Conservation (phyloP, 35 echinoderm and acorn worm species). For the Eucidaris tribuloides region DNA sequence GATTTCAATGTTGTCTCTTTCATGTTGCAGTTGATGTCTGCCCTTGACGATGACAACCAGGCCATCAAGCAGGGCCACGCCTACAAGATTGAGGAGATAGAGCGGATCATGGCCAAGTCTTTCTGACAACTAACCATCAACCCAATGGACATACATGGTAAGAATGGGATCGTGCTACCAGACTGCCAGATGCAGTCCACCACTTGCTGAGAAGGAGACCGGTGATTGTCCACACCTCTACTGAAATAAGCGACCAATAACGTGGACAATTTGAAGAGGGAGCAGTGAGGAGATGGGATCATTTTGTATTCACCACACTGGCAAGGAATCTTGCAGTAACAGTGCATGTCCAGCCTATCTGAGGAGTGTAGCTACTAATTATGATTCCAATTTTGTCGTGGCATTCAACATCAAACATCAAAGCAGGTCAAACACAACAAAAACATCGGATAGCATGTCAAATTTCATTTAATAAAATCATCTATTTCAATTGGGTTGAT, state of each 20-base stretch:
- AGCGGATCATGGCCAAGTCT: conserved; percentile 53
- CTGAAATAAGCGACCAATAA: neutral
- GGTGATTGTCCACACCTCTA: neutral
- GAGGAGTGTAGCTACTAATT: neutral
- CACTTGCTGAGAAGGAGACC: neutral
- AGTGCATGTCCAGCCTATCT: neutral
- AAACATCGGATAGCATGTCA: neutral
- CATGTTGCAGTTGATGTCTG: conserved; percentile 38
- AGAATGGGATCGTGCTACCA: neutral
- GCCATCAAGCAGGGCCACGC: conserved; percentile 44
- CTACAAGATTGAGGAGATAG: conserved; percentile 47
- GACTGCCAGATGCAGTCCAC: neutral
- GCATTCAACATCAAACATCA: neutral
- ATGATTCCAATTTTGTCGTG: neutral
- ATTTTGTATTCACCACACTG: no score
- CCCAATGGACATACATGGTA: neutral
- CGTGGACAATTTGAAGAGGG: neutral
- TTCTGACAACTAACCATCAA: conserved; percentile 27
- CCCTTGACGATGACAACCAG: conserved; percentile 51
- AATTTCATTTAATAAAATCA: neutral
- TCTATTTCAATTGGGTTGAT: conserved; percentile 14
- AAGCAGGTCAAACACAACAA: neutral
- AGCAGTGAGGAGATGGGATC: no score
- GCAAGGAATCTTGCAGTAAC: no score
- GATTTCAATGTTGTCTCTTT: neutral